Conservation (phyloP, 2,888 invertebrate species). For the Lasioglossum marginatum region DNA sequence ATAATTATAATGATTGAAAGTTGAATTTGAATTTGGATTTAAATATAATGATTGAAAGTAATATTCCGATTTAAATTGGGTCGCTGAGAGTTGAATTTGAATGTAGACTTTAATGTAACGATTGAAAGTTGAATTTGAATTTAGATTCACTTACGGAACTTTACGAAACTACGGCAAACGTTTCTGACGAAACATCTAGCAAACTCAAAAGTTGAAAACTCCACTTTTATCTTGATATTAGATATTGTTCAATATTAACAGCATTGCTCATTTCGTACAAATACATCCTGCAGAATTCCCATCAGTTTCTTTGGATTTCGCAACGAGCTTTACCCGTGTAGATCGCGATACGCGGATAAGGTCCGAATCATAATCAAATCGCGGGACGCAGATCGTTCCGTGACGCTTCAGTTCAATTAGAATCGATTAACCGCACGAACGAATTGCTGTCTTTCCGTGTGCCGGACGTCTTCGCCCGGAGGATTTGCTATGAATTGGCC, state of each 20-base stretch:
- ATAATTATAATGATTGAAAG: too few species aligned
- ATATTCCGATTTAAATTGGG: too few species aligned
- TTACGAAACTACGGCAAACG: too few species aligned
- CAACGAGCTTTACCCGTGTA: background rate
- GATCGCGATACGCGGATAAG: background rate
- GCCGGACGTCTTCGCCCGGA: background rate
- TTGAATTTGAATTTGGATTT: too few species aligned
- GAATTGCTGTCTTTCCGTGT: conserved; percentile 4
- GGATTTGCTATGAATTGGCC: background rate
- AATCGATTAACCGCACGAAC: conserved; percentile 24
- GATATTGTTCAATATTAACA: too few species aligned
- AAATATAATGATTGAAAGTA: too few species aligned
- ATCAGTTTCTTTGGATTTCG: background rate
- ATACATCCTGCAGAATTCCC: background rate
- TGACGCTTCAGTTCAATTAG: conserved; percentile 31
- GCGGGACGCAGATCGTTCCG: conserved; percentile 20
- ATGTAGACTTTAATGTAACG: too few species aligned
- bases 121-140: too few species aligned
- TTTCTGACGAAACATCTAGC: background rate
- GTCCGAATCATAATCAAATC: conserved; percentile 19
- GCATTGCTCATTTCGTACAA: background rate
- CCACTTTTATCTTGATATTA: background rate
- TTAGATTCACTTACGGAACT: too few species aligned
- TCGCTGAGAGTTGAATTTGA: too few species aligned
- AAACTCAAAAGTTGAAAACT: background rate